Evolutionary conservation across 1,140 invertebrate species (phyloP).

Genomic region (Heliconius hewitsoni): DNA sequence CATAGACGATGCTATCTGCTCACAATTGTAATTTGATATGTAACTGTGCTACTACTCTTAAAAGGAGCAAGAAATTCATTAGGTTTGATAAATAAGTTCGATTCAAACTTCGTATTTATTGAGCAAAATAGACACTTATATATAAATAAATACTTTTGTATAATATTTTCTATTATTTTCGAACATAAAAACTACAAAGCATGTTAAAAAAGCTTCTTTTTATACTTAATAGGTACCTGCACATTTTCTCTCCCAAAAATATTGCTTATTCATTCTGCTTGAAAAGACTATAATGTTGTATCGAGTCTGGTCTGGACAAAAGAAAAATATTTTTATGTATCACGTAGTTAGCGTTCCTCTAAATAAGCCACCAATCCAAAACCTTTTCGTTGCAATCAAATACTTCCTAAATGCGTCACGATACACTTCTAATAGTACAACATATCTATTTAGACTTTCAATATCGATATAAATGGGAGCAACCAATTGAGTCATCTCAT

Average conservation of each 20-base stretch:
- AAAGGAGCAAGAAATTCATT: neutral
- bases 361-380: neutral
- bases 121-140: neutral
- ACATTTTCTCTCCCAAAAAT: neutral
- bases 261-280: neutral
- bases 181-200: neutral
- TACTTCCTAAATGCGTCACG: no score
- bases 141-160: neutral
- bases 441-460: neutral
- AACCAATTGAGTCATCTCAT: neutral
- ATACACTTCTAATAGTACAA: no score
- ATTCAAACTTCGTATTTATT: neutral
- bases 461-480: slow-evolving; percentile 1
- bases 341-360: no score
- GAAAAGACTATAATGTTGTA: neutral
- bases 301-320: no score
- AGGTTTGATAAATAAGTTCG: neutral
- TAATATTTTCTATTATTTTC: neutral
- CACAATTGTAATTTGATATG: slow-evolving; percentile 3
- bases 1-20: slow-evolving; percentile 8
- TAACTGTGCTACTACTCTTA: slow-evolving; percentile 10
- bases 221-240: neutral
- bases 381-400: neutral
- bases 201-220: neutral
- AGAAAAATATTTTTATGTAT: no score